Conservation (phyloP, 1,140 invertebrate species). For the Drosophila subpulchrella region DNA sequence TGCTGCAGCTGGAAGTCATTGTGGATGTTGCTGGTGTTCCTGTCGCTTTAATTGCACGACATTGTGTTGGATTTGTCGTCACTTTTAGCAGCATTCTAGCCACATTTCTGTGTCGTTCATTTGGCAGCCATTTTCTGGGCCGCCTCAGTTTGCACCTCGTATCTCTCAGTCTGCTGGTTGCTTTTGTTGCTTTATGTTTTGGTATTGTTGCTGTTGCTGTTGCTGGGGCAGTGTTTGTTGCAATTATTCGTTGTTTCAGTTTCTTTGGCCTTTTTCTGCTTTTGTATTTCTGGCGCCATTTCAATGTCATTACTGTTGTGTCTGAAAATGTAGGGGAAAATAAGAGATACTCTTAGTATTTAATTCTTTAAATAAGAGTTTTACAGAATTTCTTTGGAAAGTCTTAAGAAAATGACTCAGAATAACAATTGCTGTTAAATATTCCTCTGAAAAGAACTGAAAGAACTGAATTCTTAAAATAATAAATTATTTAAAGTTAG, state of each 20-base stretch:
- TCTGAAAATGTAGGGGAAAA: constrained; percentile 41
- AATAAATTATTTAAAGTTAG: too few relatives aligned
- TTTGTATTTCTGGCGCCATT: constrained; percentile 84
- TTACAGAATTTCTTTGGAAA: too few relatives aligned
- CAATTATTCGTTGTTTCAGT: constrained; percentile 72
- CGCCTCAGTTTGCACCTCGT: constrained; percentile 35
- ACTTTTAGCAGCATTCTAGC: constrained; percentile 63
- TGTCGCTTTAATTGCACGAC: constrained; percentile 74
- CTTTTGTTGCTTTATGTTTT: constrained; percentile 38
- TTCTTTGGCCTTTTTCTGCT: constrained; percentile 81
- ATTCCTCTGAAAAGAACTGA: too few relatives aligned
- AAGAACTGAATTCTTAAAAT: too few relatives aligned
- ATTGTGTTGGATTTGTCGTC: constrained; percentile 57
- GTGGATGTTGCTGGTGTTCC: constrained; percentile 45
- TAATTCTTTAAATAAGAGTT: too few relatives aligned
- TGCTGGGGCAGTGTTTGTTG: constrained; percentile 65
- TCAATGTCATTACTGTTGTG: constrained; percentile 78
- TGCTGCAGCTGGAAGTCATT: constrained; percentile 57
- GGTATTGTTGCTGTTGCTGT: constrained; percentile 54
- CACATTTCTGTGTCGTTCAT: constrained; percentile 64
- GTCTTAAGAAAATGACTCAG: too few relatives aligned
- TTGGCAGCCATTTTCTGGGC: constrained; percentile 54
- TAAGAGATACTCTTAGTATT: neutral
- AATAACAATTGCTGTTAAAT: too few relatives aligned
- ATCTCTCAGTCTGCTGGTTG: constrained; percentile 65